Evolutionary conservation across 2,797 vertebrate species (phyloP), one percentile per base, ranked within the genome.

Genomic region (Apogon talboti): DNA sequence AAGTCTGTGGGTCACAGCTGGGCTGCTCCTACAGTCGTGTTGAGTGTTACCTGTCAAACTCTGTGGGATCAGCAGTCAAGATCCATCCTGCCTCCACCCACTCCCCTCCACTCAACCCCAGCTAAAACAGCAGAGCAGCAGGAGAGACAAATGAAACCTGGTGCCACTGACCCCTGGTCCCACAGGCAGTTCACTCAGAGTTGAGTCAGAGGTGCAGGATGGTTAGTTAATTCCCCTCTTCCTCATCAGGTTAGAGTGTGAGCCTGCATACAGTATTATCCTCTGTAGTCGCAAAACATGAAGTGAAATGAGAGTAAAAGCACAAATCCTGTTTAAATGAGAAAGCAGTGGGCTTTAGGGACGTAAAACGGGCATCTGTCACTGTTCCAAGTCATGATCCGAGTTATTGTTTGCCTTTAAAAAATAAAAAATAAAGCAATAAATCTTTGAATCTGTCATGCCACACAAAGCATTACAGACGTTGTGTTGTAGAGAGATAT

Each of bases 121-220:
- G 82, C 72, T 51, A 69, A 74, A 83, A 82, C 76, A 82, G 73
- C 69, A n/a, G 52, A 71, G 50, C 11, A 30, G 74, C 15, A 65
- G 83, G 78, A 76, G 81, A 70, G 78, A 19, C 44, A 74, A 70
- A 68, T 76, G 54, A 85, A 83, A 81, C 72, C 78, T 69, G 50
- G 80, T 83, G 79, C 76, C 54, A 42, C 74, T 90, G 87, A 88
- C 89, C 91, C 61, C 78, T 82, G 77, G 58, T 81, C 86, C 83
- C 73, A 82, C 24, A 10, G 41, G 76, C 75, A 40, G 86, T 84
- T 92, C 88, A 89, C 57, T 0, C 43, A 85, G 85, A 90, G 89
- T 91, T 90, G 80, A 92, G 73, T 76, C 72, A 84, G 80, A 74
- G 74, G 45, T 69, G 71, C 71, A 42, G 79, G 78, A 70, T 77